Evolutionary conservation across 2,797 vertebrate species (phyloP).

Genomic region (Buphagus erythrorhynchus): DNA sequence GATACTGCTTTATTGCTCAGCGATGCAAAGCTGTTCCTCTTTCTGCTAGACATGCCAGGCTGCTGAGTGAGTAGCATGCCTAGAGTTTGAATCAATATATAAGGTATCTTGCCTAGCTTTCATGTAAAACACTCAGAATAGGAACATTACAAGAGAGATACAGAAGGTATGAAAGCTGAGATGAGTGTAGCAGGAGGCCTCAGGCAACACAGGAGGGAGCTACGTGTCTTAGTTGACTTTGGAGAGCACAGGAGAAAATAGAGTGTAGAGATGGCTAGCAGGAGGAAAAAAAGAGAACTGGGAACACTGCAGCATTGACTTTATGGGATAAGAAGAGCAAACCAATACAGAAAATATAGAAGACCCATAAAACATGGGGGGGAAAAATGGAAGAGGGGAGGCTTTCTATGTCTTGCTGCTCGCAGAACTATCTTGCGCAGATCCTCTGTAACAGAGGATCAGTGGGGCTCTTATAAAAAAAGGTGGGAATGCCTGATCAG

Average conservation of each 20-base stretch:
- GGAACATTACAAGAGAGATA: neutral
- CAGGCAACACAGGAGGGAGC: neutral
- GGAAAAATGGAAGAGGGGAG: neutral
- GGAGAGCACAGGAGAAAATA: neutral
- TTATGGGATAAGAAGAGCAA: neutral
- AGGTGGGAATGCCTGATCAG: neutral
- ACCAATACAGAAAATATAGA: neutral
- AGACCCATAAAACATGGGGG: neutral
- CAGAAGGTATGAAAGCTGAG: neutral
- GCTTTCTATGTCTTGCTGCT: neutral
- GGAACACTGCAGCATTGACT: neutral
- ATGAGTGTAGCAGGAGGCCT: neutral
- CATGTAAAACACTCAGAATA: neutral
- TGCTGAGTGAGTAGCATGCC: neutral
- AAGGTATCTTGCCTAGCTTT: neutral
- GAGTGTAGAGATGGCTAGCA: neutral
- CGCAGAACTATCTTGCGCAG: neutral
- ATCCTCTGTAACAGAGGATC: accelerated
- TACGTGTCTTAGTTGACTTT: neutral
- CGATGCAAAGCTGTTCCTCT: neutral
- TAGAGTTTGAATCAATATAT: neutral
- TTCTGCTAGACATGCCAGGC: neutral
- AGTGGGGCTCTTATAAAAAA: neutral
- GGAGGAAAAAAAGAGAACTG: neutral
- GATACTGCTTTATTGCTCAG: neutral